Percentiles rank a stretch among this genome's conserved stretches.
Evolutionary conservation across 2,113 vertebrate species (phyloP).

Genomic region (Haplochromis burtoni): DNA sequence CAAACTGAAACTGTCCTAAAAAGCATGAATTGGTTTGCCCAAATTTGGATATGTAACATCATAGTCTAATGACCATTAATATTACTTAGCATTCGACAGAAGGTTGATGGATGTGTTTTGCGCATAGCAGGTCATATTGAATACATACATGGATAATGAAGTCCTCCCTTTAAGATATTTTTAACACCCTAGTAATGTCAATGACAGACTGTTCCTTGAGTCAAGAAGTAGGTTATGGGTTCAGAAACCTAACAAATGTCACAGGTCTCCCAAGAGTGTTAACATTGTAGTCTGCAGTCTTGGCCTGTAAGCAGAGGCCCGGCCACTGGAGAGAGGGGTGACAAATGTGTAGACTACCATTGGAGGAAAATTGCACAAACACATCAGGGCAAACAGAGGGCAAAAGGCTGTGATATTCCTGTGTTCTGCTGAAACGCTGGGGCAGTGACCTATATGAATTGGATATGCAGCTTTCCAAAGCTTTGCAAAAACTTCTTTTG

Average conservation of each 20-base stretch:
- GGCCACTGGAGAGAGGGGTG: constrained; percentile 32
- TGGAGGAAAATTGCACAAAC: constrained; percentile 26
- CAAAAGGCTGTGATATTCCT: not conserved
- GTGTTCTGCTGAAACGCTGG: not conserved
- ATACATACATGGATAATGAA: not conserved
- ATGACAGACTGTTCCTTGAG: not conserved
- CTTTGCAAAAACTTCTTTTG: not conserved
- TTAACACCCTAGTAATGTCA: not conserved
- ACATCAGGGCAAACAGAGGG: constrained; percentile 31
- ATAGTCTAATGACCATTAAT: not conserved
- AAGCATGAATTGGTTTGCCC: not conserved
- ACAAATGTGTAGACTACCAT: constrained; percentile 20
- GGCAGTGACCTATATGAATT: constrained; percentile 21
- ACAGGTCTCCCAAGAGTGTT: constrained; percentile 1
- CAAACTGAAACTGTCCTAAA: not conserved
- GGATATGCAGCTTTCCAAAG: not conserved
- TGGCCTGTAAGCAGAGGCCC: not conserved
- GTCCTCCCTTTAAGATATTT: not conserved
- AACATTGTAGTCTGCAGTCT: constrained; percentile 1
- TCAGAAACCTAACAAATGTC: not conserved
- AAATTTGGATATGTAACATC: not conserved
- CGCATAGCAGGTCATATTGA: not conserved
- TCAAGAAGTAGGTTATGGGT: not conserved
- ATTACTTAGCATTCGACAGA: not conserved
- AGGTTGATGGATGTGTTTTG: not conserved